Base-by-base conservation (phyloP, 2,888 invertebrate genomes). In the Hemistola chrysoprasaria region DNA sequence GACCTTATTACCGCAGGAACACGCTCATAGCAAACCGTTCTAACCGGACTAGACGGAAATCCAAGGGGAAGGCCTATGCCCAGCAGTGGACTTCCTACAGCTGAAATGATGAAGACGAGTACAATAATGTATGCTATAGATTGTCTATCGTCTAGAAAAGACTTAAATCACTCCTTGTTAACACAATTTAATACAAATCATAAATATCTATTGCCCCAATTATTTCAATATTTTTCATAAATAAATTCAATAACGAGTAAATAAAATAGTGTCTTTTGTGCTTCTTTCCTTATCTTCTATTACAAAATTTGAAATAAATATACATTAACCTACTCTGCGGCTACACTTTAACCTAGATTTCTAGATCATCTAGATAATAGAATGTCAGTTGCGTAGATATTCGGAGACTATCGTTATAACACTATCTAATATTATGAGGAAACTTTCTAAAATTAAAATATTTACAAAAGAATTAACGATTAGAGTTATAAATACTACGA, bases 251-350 rank as follows among this genome's bases (percentile, higher is more conserved):
- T 67, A 68, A 66, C 59, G 53, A 70, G 65, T 77, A 79, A 79
- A 80, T 81, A 79, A 81, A 75, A 70, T 63, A 65, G 70, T 78
- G 83, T 85, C 80, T 84, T 85, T 86, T 85, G 86, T 86, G 86
- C 86, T 79, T 71, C 67, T 67, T 60, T 64, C 59, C 67, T 69
- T 72, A 71, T 44, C 38, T 57, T 60, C 71, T 75, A 78, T 63
- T 58, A 72, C 71, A 72, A 65, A 75, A 74, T 78, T 67, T 76
- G 69, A 64, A 81, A 83, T 83, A 84, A 84, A 84, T 84, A 85
- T 78, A 78, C 70, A 75, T 68, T 72, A 78, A 57, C 62, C 69
- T 69, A 75, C 53, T 67, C 59, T 59, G 65, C 67, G 67, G 66
- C 67, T 66, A 67, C 67, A 65, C 67, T 66, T 67, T 67, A 62